Base-by-base conservation (phyloP, 1,140 invertebrate species). In the Bombus superbus region DNA sequence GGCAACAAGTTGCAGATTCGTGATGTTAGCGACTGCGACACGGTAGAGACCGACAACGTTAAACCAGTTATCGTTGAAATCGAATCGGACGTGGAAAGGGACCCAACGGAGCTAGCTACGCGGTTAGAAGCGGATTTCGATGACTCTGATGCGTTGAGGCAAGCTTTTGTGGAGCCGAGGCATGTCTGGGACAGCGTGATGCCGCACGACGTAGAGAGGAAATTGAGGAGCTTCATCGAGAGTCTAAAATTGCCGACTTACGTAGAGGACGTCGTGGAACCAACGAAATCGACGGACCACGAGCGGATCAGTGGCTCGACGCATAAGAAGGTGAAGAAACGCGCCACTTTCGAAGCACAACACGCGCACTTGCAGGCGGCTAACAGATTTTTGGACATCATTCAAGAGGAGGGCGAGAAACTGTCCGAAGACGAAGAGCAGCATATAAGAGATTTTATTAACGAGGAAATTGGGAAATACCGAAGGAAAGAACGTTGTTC, bases 331-430 rank as follows among this genome's bases (percentile, higher is more conserved):
- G 91, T 95, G 91, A 95, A 96, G 86, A 97, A 96, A 91, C 96
- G 96, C 72, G 95, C 94, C 32, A 93, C 95, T 59, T 91, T 96
- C 35, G 96, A 96, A 74, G 95, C 96, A 73, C 96, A 96, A 92
- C 95, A 96, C 88, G 89, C 95, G 9, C 95, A 96, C 32, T 93
- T 95, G 53, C 92, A 95, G 28, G 95, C 96, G 68, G 95, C 96
- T 85, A 96, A 96, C 38, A 95, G 96, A 91, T 96, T 95, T 78
- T 95, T 97, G 81, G 96, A 97, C 85, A 97, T 97, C 3, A 97
- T 97, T 89, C 96, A 96, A 89, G 97, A 97, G 92, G 97, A 97
- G 94, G 96, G 95, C 9, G 93, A 95, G 75, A 92, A 92, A 35
- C 42, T 88, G 13, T 88, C 87, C 0, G 92, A 92, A 38, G 93